Evolutionary conservation across 2,797 vertebrate species (phyloP), one percentile per base, ranked within the genome.

Genomic region (Eulemur mongoz): DNA sequence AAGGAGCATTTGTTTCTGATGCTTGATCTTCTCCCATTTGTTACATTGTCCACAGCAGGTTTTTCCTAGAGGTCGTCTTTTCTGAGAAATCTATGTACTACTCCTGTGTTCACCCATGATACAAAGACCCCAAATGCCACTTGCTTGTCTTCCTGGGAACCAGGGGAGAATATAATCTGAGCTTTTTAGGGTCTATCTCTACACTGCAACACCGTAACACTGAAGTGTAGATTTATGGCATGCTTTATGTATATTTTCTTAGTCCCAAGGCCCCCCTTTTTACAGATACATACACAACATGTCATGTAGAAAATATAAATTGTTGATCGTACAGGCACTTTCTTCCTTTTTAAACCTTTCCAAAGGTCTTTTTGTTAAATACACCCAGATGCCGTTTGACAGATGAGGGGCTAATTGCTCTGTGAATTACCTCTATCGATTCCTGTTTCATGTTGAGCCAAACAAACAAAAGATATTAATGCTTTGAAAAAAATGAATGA

Each of bases 391-490:
- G 99, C 98, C 98, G 96, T 98, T 99, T 99, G 99, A 99, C 99
- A 99, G 99, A 99, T 99, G 98, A 99, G 99, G 98, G 99, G 99
- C 99, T 99, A 99, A 99, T 99, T 99, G 99, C 98, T 98, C 98
- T 98, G 98, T 99, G 99, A 99, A 99, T 99, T 99, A 99, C 99
- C 99, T 99, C 99, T 99, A 99, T 99, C 99, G 99, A 99, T 99
- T 99, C 99, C 99, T 99, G 99, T 99, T 99, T 99, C 99, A 98
- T 99, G 99, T 99, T 98, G 99, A 99, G 98, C 99, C 99, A 99
- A 99, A 99, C 99, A 99, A 99, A 99, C 99, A 99, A 99, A 99
- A 99, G 98, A 99, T 99, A 99, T 99, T 99, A 99, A 99, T 99
- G 99, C 99, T 99, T 98, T 98, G 98, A 98, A 99, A 99, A 99